Evolutionary conservation across 2,888 invertebrate genomes (phyloP), one percentile per base, ranked within the genome.

Genomic region (Epistrophe eligans): DNA sequence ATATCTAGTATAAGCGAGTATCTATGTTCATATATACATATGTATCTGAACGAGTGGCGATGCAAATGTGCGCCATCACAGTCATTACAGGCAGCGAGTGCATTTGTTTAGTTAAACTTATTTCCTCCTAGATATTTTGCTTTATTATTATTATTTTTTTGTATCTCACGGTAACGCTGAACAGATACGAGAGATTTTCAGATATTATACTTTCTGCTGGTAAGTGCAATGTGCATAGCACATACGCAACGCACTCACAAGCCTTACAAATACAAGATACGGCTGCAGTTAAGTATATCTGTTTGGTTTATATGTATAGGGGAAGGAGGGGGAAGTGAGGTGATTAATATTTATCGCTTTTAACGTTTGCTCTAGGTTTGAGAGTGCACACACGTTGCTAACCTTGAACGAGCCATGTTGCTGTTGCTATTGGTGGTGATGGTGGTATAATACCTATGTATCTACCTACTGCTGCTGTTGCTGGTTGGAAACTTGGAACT

Each of bases 311-410:
- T 24, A 40, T 8, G 8, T 1, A 24, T 24, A 24, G 38, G 9
- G 17, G 6, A 38, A 2, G 52, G 52, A 1, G 38, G 10, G 11
- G 43, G 38, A 8, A 35, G 57, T 35, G 58, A 62, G 66, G 79
- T 80, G 83, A 87, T 87, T 87, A 83, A 87, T 83, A 87, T 87
- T 87, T 87, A 87, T 87, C 87, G 64, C 83, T 79, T 87, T 74
- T 72, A 79, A 76, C 76, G 60, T 79, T 87, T 82, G 79, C 87
- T 82, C 66, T 72, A 64, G 55, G 74, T 55, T 76, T 76, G 79
- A 52, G 87, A 87, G 83, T 79, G 79, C 76, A 83, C 79, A 83
- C 48, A 83, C 60, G 70, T 38, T 70, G 87, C 66, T 83, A 87
- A 87, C 87, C 87, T 87, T 87, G 87, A 87, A 83, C 83, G 76